phyloP scores from a whole-genome alignment of 2,888 invertebrate genomes.

The Tenthredo distinguenda region DNA sequence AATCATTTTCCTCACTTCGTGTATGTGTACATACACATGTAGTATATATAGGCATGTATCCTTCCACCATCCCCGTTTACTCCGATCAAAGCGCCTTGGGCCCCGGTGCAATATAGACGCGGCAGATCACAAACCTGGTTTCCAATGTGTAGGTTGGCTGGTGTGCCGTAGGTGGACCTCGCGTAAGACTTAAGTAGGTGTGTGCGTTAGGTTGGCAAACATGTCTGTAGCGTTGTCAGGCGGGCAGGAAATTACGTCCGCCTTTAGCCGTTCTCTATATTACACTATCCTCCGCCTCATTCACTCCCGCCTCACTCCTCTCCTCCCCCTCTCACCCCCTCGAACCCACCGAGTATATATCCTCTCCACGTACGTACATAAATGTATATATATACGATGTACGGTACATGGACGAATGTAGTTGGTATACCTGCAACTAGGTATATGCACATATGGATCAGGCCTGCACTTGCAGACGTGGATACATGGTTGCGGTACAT shows the following conservation, averaged over 20 bases:
- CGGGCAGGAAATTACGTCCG: conserved; percentile 78
- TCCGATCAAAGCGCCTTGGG: conserved; percentile 71
- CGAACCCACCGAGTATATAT: conserved; percentile 29
- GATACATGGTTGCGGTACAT: neutral
- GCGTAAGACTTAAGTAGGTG: conserved; percentile 63
- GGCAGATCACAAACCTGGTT: conserved; percentile 41
- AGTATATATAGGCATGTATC: neutral
- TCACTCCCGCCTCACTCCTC: conserved; percentile 68
- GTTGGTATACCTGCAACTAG: neutral
- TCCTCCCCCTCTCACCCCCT: conserved; percentile 48
- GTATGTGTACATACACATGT: neutral
- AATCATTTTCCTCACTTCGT: neutral
- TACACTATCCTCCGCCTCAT: conserved; percentile 57
- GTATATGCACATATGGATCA: neutral
- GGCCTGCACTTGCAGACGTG: neutral
- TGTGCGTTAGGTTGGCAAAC: conserved; percentile 73
- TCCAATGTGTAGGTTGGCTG: neutral
- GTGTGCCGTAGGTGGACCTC: conserved; percentile 30
- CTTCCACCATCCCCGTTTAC: conserved; percentile 59
- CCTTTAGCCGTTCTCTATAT: conserved; percentile 75
- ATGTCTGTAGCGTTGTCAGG: conserved; percentile 76
- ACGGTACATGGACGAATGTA: neutral
- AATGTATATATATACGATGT: neutral
- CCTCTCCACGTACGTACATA: neutral
- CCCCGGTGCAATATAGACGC: conserved; percentile 56